phyloP scores from a whole-genome alignment of 2,113 vertebrate species.

The Antechinus flavipes region DNA sequence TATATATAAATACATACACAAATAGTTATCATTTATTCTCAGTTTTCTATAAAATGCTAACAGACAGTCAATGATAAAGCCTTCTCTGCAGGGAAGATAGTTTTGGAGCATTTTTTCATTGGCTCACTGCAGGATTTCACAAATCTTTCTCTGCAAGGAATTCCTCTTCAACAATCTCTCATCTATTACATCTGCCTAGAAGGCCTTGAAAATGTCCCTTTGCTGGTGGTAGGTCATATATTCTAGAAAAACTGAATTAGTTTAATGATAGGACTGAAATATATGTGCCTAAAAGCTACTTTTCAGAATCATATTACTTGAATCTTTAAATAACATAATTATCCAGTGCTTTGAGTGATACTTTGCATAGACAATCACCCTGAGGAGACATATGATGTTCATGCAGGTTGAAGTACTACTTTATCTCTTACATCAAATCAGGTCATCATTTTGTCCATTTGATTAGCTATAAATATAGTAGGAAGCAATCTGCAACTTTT shows the following conservation, averaged over 20 bases:
- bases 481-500: conserved; percentile 37
- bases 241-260: conserved; percentile 62
- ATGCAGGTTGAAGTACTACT: background rate
- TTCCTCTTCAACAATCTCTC: conserved; percentile 55
- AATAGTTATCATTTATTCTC: conserved; percentile 52
- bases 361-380: conserved; percentile 36
- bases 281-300: conserved; percentile 60
- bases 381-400: background rate
- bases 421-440: rapidly evolving
- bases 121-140: conserved; percentile 76
- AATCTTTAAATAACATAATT: conserved; percentile 71
- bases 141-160: conserved; percentile 74
- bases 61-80: conserved; percentile 61
- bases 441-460: background rate
- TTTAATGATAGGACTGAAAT: conserved; percentile 66
- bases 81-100: conserved; percentile 71
- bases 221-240: conserved; percentile 58
- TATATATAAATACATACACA: no score
- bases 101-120: conserved; percentile 73
- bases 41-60: conserved; percentile 46
- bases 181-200: conserved; percentile 47
- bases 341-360: conserved; percentile 55
- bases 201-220: conserved; percentile 51
- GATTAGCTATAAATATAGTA: background rate
- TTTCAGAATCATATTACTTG: background rate